Evolutionary conservation across 2,797 vertebrate species (phyloP).

Genomic region (Sphaeramia orbicularis): DNA sequence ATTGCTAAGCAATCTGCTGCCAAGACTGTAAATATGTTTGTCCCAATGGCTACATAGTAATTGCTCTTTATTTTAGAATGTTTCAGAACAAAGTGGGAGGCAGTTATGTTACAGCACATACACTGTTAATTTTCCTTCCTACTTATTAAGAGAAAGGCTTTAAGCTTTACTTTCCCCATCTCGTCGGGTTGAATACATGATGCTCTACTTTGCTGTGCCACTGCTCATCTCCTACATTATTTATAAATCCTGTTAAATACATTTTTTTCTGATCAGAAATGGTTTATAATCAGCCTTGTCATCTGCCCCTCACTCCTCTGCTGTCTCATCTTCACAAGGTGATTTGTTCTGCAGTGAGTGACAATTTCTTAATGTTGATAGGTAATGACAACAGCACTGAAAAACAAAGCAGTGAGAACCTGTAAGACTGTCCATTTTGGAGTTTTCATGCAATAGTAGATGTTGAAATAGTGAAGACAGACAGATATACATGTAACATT

Average conservation of each 20-base stretch:
- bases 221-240: constrained; percentile 22
- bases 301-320: constrained; percentile 45
- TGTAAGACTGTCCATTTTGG: constrained; percentile 5
- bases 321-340: constrained; percentile 41
- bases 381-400: constrained; percentile 41
- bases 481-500: neutral
- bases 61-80: constrained; percentile 2
- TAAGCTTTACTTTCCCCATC: constrained; percentile 4
- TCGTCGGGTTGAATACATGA: constrained; percentile 5
- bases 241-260: constrained; percentile 55
- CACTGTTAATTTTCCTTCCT: neutral
- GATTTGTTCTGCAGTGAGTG: constrained; percentile 58
- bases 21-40: constrained; percentile 7
- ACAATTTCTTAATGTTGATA: constrained; percentile 61
- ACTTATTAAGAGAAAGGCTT: neutral
- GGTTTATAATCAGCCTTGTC: constrained; percentile 52
- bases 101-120: neutral
- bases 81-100: constrained; percentile 2
- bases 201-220: constrained; percentile 1
- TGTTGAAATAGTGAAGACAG: constrained; percentile 4
- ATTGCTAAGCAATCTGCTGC: constrained; percentile 1
- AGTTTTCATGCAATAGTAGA: constrained; percentile 6
- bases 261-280: constrained; percentile 61
- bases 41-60: neutral
- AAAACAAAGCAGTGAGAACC: constrained; percentile 38